phyloP scores from a whole-genome alignment of 2,888 invertebrate genomes.

The Thumatha senex region DNA sequence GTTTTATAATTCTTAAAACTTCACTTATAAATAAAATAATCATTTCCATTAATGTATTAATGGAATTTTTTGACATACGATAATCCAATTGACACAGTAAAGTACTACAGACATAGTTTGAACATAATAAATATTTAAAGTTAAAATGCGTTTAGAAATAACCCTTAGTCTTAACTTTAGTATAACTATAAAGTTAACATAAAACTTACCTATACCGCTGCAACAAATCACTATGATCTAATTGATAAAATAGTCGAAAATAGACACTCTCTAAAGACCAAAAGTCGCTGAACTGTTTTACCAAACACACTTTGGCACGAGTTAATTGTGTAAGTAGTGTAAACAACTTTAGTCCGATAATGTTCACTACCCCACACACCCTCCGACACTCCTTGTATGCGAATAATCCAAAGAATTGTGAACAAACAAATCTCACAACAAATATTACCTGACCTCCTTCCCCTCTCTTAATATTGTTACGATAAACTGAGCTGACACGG shows the following conservation, averaged over 20 bases:
- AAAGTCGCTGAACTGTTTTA: constrained; percentile 50
- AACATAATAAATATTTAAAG: too few species aligned
- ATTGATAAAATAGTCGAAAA: constrained; percentile 5
- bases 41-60: too few species aligned
- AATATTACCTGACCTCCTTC: constrained; percentile 41
- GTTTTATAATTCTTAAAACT: too few species aligned
- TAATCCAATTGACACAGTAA: too few species aligned
- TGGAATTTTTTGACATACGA: too few species aligned
- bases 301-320: constrained; percentile 62
- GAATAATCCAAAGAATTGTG: constrained; percentile 51
- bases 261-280: constrained; percentile 21
- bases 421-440: constrained; percentile 50
- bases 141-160: too few species aligned
- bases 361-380: constrained; percentile 47
- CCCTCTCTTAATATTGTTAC: constrained; percentile 29
- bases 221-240: neutral
- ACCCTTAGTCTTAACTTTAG: too few species aligned
- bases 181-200: too few species aligned
- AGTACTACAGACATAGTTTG: too few species aligned
- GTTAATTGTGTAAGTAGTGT: constrained; percentile 78
- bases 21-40: too few species aligned
- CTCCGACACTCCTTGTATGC: constrained; percentile 43
- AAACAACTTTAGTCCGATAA: constrained; percentile 68
- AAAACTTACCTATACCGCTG: neutral
- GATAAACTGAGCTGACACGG: constrained; percentile 37